Conservation (phyloP, 2,888 invertebrate genomes). For the Epistrophe grossulariae region DNA sequence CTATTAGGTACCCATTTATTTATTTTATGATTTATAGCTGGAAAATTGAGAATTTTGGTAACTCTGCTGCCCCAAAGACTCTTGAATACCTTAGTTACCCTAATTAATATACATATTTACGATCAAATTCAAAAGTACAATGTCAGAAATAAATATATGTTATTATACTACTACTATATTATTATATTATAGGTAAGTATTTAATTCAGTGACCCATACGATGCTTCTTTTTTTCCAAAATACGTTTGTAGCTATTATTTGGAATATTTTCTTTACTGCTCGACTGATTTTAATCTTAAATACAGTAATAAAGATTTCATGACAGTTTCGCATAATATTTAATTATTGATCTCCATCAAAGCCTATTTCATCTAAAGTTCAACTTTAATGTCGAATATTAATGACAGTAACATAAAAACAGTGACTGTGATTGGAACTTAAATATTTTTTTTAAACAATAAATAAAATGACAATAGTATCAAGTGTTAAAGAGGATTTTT, state of each 20-base stretch:
- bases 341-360: constrained; percentile 12
- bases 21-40: too few relatives aligned
- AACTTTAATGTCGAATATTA: neutral
- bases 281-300: neutral
- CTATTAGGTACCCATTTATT: too few relatives aligned
- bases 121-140: neutral
- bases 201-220: neutral
- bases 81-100: too few relatives aligned
- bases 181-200: neutral
- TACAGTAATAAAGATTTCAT: neutral
- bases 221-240: neutral
- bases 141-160: neutral
- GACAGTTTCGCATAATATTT: neutral
- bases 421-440: neutral
- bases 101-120: neutral
- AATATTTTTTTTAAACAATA: neutral
- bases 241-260: neutral
- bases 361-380: neutral
- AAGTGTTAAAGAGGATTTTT: neutral
- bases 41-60: too few relatives aligned
- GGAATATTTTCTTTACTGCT: neutral
- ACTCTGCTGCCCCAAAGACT: too few relatives aligned
- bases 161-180: neutral
- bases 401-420: constrained; percentile 2
- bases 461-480: constrained; percentile 29